Evolutionary conservation across 2,888 invertebrate species (phyloP), one percentile per base, ranked within the genome.

Genomic region (Eupithecia pulchellata): DNA sequence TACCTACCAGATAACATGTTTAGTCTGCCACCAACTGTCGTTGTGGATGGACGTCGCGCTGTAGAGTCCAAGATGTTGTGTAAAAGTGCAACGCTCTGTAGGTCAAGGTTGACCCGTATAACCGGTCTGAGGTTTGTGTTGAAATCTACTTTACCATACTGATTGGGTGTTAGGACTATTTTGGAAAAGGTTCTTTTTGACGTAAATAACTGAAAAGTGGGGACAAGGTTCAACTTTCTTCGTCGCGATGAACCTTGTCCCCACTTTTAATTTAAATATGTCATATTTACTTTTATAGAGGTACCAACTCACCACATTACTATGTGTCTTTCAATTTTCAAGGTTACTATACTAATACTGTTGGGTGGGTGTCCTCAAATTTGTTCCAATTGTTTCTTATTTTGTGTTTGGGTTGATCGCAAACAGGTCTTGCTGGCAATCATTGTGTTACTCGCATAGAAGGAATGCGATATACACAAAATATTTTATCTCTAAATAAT

Each of bases 51-150:
- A 72, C 64, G 68, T n/a, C 32, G 14, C 17, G 20, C 0, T 42
- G 20, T 25, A 11, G 27, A 52, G 20, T 42, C 29, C 47, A 68
- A 6, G 30, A 79, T 77, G 78, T 77, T 69, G 76, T 61, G 39
- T 25, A 78, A 66, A 75, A 71, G 76, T 73, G 72, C 36, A 36
- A 63, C 66, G 55, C 64, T 74, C 62, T 68, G 63, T 68, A 61
- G 60, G 9, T 61, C 66, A 29, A 70, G 61, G 42, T 9, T 71
- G 2, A 72, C 68, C 25, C 55, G 20, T 11, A 63, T 58, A 29
- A 63, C 30, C 36, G 27, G 25, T 30, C 30, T 66, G 1, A 68
- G 68, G 66, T 74, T 63, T 71, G 67, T 69, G 58, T 32, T 25
- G 11, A 52, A 25, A 13, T 52, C 11, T 47, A 25, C 0, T 13